Conservation (phyloP, 2,113 vertebrate genomes). For the Pteronura brasiliensis region DNA sequence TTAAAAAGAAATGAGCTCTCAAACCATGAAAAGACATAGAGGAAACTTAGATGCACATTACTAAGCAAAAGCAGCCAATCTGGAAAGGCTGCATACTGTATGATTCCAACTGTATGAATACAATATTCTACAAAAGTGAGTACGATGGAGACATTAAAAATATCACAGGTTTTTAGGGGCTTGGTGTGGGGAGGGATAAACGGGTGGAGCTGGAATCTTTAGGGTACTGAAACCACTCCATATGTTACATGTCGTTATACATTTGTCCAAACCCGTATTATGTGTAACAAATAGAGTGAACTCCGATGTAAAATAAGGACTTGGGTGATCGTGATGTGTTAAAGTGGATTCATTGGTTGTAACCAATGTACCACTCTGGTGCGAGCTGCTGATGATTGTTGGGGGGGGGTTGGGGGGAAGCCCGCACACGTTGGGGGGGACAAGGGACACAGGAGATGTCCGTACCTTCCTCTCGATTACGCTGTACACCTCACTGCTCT, state of each 20-base stretch:
- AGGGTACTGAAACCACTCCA: background rate
- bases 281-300: background rate
- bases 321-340: background rate
- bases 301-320: background rate
- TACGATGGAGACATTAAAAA: background rate
- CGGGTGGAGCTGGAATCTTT: background rate
- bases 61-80: background rate
- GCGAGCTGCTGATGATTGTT: background rate
- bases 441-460: background rate
- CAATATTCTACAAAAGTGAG: background rate
- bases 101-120: background rate
- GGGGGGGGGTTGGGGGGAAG: too few species aligned
- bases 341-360: background rate
- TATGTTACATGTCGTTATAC: background rate
- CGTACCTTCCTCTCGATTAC: background rate
- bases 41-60: background rate
- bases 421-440: rapidly evolving
- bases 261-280: background rate
- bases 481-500: background rate
- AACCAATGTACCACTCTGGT: background rate
- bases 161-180: background rate
- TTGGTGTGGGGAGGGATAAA: background rate
- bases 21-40: background rate
- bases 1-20: background rate
- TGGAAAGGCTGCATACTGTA: background rate